Percentiles rank a stretch among this genome's conserved stretches.
Evolutionary conservation across 1,140 invertebrate species (phyloP).

Genomic region (Hormaphis cornu): DNA sequence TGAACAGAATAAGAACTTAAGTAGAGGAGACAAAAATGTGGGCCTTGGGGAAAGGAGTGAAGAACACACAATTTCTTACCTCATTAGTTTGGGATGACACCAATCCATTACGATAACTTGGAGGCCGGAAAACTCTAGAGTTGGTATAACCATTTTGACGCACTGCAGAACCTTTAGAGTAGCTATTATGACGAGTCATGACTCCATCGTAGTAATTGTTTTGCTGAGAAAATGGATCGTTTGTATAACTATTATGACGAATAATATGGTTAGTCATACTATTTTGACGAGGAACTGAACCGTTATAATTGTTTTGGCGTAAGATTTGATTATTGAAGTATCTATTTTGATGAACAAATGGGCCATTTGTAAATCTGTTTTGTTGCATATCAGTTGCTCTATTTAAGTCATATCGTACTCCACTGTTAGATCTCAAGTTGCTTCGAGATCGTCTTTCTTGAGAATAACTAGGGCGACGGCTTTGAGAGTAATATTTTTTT

Average conservation of each 20-base stretch:
- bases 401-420: neutral
- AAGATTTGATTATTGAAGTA: slow-evolving; percentile 5
- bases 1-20: too few relatives aligned
- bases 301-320: slow-evolving; percentile 8
- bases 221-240: neutral
- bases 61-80: too few relatives aligned
- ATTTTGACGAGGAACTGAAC: neutral
- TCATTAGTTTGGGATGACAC: slow-evolving; percentile 9
- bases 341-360: slow-evolving; percentile 3
- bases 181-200: slow-evolving; percentile 9
- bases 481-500: slow-evolving; percentile 16
- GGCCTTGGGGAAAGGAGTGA: too few relatives aligned
- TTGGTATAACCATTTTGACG: slow-evolving; percentile 10
- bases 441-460: neutral
- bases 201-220: neutral
- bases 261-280: neutral
- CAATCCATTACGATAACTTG: slow-evolving; percentile 6
- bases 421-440: neutral
- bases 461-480: neutral
- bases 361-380: slow-evolving; percentile 14
- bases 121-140: slow-evolving; percentile 12
- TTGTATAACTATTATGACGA: slow-evolving; percentile 21
- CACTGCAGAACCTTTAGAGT: neutral
- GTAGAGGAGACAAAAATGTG: too few relatives aligned
- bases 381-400: neutral